phyloP scores from a whole-genome alignment of 2,113 vertebrate species.

The Hippocampus comes region DNA sequence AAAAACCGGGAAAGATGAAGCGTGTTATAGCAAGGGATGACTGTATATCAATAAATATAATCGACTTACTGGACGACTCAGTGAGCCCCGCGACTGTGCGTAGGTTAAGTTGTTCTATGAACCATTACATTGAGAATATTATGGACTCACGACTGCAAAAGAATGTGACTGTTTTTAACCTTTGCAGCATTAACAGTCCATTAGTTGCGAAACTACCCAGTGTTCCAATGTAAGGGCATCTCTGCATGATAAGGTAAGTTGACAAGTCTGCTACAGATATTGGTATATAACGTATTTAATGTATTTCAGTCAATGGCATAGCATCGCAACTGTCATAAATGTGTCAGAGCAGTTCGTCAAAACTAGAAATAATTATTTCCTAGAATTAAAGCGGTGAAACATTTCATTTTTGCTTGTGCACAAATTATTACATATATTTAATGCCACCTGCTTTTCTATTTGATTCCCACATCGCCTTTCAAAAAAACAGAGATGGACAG shows the following conservation, averaged over 20 bases:
- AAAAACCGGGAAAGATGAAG: no score
- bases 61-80: no score
- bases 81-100: no score
- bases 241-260: background rate
- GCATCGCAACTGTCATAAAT: conserved; percentile 1
- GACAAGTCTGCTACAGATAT: background rate
- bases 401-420: background rate
- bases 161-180: conserved; percentile 14
- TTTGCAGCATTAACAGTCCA: background rate
- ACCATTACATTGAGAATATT: background rate
- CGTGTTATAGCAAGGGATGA: no score
- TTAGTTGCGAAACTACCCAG: background rate
- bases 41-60: no score
- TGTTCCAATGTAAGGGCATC: background rate
- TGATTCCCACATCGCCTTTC: conserved; percentile 9
- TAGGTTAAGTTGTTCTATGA: background rate
- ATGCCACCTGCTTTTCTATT: conserved; percentile 1
- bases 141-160: background rate
- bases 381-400: background rate
- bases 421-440: conserved; percentile 16
- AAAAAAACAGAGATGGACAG: conserved; percentile 7
- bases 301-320: background rate
- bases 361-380: background rate
- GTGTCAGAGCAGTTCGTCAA: conserved; percentile 5
- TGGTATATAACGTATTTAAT: conserved; percentile 2